Evolutionary conservation across 2,888 invertebrate genomes (phyloP), one percentile per base, ranked within the genome.

Genomic region (Uropetala carovei): DNA sequence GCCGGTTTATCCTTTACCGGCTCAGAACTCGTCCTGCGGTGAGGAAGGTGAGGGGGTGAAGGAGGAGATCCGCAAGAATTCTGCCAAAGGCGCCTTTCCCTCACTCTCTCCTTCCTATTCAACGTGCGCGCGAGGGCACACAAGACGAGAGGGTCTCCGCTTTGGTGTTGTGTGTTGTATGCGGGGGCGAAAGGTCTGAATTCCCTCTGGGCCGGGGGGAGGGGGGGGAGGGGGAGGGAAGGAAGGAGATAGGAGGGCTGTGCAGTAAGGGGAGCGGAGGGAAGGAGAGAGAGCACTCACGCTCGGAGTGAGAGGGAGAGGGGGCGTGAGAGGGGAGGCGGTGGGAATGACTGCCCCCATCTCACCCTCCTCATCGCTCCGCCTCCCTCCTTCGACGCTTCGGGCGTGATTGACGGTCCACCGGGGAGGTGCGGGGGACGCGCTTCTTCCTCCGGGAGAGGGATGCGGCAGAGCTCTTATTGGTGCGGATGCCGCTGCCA

Each of bases 301-400:
- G 94, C 94, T 93, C 43, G 93, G 94, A 94, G 95, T 94, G 95
- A 95, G 94, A 94, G 94, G 94, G 94, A 5, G 43, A 43, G 43
- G 43, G 43, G 43, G 43, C 43, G 43, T 94, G 94, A 94, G 94
- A 94, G 94, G 94, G 94, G 94, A 94, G 94, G 94, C 94, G 94
- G 92, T 30, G n/a, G n/a, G 82, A 30, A n/a, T 75, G 81, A 92
- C 75, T 92, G 91, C 89, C 92, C n/a, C 58, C 22, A 5, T 43
- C 43, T 3, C 43, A 43, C 43, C 43, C 43, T 43, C 43, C 43
- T 43, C 43, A 1, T 43, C 43, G 43, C 43, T 43, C 43, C 43
- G 43, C 43, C 43, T 43, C 43, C 5, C 43, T 43, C 43, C 43
- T 5, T 1, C 43, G 43, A 43, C 43, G 43, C 43, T 43, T 5